Conservation (phyloP, 2,888 invertebrate genomes). For the Apodemia duryi region DNA sequence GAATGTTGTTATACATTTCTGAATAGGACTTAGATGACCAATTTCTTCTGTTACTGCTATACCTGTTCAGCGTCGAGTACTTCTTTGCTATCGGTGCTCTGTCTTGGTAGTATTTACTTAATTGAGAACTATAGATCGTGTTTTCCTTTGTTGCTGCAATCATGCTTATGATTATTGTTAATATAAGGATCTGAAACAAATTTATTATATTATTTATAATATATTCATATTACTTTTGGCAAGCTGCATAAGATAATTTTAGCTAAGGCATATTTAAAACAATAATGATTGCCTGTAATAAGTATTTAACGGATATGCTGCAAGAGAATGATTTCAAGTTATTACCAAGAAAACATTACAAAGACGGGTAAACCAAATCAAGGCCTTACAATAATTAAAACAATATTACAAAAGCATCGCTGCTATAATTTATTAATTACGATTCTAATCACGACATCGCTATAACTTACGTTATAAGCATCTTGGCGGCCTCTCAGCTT, state of each 20-base stretch:
- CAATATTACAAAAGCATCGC: slow-evolving; percentile 16
- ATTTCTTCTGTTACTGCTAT: slow-evolving; percentile 30
- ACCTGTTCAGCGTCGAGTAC: slow-evolving; percentile 11
- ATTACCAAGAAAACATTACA: slow-evolving; percentile 11
- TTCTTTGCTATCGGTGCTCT: neutral
- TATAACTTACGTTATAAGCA: slow-evolving; percentile 73
- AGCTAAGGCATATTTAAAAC: neutral
- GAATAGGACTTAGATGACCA: slow-evolving; percentile 37
- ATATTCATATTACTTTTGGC: neutral
- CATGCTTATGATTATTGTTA: slow-evolving; percentile 2
- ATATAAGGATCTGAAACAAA: neutral
- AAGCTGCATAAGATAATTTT: neutral
- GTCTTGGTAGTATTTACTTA: neutral
- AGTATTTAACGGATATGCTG: slow-evolving; percentile 9
- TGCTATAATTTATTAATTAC: slow-evolving; percentile 37
- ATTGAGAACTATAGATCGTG: neutral
- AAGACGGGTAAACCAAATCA: slow-evolving; percentile 10
- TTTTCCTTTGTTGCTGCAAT: neutral
- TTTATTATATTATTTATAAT: too few relatives aligned
- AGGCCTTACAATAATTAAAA: slow-evolving; percentile 15
- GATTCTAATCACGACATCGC: slow-evolving; percentile 40
- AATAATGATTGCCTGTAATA: neutral
- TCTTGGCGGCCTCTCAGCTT: slow-evolving; percentile 47
- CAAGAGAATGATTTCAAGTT: neutral
- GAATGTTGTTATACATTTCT: slow-evolving; percentile 40